phyloP scores from a whole-genome alignment of 2,797 vertebrate species.

The Catharus ustulatus region DNA sequence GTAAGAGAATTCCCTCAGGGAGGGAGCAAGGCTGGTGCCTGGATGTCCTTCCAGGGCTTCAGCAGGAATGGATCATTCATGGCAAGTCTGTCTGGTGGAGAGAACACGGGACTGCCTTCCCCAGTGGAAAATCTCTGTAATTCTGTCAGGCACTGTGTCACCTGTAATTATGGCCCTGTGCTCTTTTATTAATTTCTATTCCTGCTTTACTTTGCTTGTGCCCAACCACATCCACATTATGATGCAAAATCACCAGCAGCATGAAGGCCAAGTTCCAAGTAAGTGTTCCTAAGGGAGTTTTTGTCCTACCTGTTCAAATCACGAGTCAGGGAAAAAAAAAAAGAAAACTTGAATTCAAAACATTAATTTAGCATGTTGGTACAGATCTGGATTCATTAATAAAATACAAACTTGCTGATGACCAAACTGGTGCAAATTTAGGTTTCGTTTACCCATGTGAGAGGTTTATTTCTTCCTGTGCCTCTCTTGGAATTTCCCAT shows the following conservation, averaged over 20 bases:
- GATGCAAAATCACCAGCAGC: background rate
- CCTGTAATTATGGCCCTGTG: background rate
- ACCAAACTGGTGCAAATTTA: background rate
- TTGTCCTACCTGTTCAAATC: background rate
- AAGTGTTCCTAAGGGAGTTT: background rate
- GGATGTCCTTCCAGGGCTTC: background rate
- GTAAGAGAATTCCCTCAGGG: background rate
- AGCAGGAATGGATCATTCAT: rapidly evolving
- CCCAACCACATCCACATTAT: background rate
- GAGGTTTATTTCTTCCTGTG: background rate
- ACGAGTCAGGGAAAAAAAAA: background rate
- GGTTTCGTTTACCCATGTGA: background rate
- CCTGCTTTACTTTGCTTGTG: background rate
- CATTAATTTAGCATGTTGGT: background rate
- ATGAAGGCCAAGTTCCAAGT: background rate
- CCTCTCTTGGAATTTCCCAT: background rate
- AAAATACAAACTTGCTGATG: background rate
- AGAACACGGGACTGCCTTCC: background rate
- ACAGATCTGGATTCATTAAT: background rate
- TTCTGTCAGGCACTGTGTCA: background rate
- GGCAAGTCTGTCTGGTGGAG: background rate
- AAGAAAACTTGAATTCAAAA: background rate
- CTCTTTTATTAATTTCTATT: background rate
- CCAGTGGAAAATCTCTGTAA: background rate
- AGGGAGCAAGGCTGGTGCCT: background rate